Base-by-base conservation (phyloP, 2,797 vertebrate genomes). In the Propithecus perrieri region DNA sequence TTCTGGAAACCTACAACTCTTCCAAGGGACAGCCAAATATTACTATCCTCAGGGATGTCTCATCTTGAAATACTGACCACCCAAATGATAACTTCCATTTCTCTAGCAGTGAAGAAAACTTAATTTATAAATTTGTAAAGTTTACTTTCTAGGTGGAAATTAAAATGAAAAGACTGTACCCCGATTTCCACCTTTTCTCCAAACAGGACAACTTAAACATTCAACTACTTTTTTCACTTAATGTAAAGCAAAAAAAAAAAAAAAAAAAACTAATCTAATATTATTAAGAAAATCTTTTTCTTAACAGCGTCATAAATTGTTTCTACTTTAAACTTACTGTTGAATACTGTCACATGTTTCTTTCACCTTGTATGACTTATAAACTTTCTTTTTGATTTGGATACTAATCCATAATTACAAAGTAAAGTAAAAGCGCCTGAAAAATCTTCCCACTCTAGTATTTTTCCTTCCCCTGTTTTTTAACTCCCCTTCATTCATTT, bases 111-210 rank as follows among this genome's bases (percentile, higher is more conserved):
- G 38, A 90, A 81, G 35, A 57, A 90, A 89, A 85, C 8, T 53
- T 72, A 81, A 48, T 26, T 89, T 57, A 84, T 71, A 22, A 80
- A 85, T 74, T 69, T 76, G 10, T 63, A 46, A 80, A 91, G 38
- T 92, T 67, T 46, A 76, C 79, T 67, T 91, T 95, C 76, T 91
- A 86, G 28, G 14, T 80, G 33, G 35, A 95, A 97, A 72, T 80
- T 30, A 72, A 92, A 78, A 86, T 50, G 28, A 9, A 26, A 7
- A 84, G 26, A 85, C 14, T 28, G 33, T 80, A 63, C 1, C 22
- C 50, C 18, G n/a, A 63, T 53, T 83, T 78, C 35, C 20, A 86
- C 20, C 10, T 83, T 85, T 67, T 24, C 46, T 90, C 50, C 24
- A 81, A 96, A 75, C 4, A 81, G 41, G 78, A 94, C 89, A 91